Evolutionary conservation across 1,140 invertebrate species (phyloP).

Genomic region (Battus philenor): DNA sequence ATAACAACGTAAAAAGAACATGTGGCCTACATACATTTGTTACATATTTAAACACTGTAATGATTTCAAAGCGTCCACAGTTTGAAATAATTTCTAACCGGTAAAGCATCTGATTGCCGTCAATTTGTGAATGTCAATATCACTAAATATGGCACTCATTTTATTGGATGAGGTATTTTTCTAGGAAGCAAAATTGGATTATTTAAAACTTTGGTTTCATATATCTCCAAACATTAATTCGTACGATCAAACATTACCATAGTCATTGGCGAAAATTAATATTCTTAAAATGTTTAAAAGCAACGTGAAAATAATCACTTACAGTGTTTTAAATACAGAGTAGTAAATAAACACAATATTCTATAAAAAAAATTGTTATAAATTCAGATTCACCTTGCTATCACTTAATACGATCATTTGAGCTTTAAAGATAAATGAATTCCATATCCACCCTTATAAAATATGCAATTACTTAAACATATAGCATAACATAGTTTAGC

Average conservation of each 20-base stretch:
- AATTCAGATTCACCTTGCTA: conserved; percentile 58
- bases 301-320: conserved; percentile 36
- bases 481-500: conserved; percentile 34
- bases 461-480: conserved; percentile 42
- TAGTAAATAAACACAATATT: conserved; percentile 43
- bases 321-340: conserved; percentile 45
- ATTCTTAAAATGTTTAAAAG: no score
- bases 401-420: conserved; percentile 49
- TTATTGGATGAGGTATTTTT: conserved; percentile 11
- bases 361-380: conserved; percentile 53
- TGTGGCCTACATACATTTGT: conserved; percentile 48
- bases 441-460: conserved; percentile 61
- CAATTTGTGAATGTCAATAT: conserved; percentile 5
- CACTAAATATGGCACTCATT: conserved; percentile 41
- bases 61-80: conserved; percentile 15
- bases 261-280: no score
- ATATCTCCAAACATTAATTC: conserved; percentile 8
- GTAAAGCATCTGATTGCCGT: background rate
- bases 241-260: conserved; percentile 2
- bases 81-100: conserved; percentile 1
- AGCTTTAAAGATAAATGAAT: conserved; percentile 54
- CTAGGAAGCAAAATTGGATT: background rate
- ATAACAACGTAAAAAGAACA: conserved; percentile 68
- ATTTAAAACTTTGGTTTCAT: conserved; percentile 6
- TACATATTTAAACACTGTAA: conserved; percentile 47